Evolutionary conservation across 2,888 invertebrate species (phyloP).

Genomic region (Torymus auratus): DNA sequence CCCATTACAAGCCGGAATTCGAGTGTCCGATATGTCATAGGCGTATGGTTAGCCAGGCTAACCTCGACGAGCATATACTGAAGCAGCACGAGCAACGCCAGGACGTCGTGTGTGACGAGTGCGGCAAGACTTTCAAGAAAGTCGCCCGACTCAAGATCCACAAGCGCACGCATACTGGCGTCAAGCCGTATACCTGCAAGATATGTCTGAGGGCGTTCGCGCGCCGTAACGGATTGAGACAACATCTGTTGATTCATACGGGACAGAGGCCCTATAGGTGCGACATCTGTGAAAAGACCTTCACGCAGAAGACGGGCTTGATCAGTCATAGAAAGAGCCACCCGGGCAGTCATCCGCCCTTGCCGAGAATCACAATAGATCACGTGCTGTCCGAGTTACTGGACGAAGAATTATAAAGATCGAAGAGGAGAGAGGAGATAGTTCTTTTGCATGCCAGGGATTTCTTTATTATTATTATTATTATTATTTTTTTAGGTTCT

Average conservation of each 20-base stretch:
- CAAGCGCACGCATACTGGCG: constrained; percentile 64
- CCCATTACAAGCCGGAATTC: constrained; percentile 70
- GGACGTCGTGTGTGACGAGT: constrained; percentile 63
- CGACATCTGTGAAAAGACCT: constrained; percentile 73
- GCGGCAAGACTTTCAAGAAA: constrained; percentile 65
- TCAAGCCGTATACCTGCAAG: constrained; percentile 63
- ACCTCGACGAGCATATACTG: constrained; percentile 69
- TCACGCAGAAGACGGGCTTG: constrained; percentile 73
- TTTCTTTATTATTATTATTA: too few relatives aligned
- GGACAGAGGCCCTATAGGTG: constrained; percentile 73
- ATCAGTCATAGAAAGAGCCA: constrained; percentile 75
- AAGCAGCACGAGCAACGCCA: constrained; percentile 66
- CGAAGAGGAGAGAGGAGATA: neutral
- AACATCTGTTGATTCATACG: constrained; percentile 73
- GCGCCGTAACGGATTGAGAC: constrained; percentile 66
- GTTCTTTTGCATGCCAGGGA: too few relatives aligned
- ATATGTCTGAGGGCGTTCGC: constrained; percentile 62
- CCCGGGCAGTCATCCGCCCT: constrained; percentile 73
- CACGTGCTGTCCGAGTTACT: constrained; percentile 51
- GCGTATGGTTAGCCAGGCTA: constrained; percentile 69
- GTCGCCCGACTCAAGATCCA: constrained; percentile 62
- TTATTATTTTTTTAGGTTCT: too few relatives aligned
- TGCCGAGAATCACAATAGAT: constrained; percentile 72
- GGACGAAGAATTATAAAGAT: constrained; percentile 33
- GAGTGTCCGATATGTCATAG: constrained; percentile 69